These are phyloP conservation scores for Orthonychiurus folsomi DNA, from an alignment of 2,888 invertebrate species.

Conservation along the genomic window DNA sequence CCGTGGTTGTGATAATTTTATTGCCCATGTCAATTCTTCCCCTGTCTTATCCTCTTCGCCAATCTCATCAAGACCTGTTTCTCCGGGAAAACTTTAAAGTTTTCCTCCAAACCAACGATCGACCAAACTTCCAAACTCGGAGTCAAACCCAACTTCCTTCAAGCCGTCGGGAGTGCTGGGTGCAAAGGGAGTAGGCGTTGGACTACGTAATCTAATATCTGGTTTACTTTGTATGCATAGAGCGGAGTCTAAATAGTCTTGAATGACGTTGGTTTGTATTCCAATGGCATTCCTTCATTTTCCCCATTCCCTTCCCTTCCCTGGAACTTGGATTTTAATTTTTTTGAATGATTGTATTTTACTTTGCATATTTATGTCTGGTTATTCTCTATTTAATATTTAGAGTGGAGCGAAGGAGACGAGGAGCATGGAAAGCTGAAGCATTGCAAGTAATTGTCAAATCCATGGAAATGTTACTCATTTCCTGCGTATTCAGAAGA, in stretches of 20 bases:
- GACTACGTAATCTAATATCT: neutral
- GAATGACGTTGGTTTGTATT: neutral
- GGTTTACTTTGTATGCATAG: neutral
- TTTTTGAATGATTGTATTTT: neutral
- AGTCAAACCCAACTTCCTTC: neutral
- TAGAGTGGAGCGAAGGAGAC: constrained; percentile 2
- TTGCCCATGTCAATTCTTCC: neutral
- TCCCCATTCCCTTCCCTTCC: neutral
- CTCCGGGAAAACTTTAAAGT: neutral
- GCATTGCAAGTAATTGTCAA: constrained; percentile 10
- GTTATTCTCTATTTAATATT: constrained; percentile 5
- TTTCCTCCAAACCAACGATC: neutral
- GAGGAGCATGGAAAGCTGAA: neutral
- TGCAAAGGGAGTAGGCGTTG: neutral
- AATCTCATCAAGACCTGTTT: neutral
- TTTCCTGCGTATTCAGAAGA: constrained; percentile 15
- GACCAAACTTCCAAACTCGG: neutral
- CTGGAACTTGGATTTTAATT: neutral
- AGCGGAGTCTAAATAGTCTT: neutral
- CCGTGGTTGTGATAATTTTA: neutral
- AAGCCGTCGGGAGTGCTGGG: neutral
- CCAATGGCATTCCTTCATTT: neutral
- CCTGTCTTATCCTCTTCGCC: neutral
- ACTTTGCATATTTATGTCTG: neutral
- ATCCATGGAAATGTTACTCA: constrained; percentile 14